Evolutionary conservation across 2,888 invertebrate genomes (phyloP).

Genomic region (Epinotia nisella): DNA sequence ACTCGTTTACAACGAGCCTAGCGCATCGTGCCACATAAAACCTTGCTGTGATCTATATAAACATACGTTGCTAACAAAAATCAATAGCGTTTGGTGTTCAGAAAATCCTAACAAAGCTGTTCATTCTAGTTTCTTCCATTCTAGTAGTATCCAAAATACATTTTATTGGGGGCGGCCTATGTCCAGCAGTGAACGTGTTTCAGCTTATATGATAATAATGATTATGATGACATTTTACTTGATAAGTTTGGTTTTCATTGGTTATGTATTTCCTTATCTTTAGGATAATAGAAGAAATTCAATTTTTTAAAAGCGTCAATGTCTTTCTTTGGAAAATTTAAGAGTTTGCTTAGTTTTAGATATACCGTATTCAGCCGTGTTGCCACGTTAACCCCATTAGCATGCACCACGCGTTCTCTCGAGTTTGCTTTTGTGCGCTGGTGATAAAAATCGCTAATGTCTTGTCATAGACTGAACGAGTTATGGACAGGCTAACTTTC

Average conservation of each 20-base stretch:
- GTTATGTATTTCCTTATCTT: too few relatives aligned
- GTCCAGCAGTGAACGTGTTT: too few relatives aligned
- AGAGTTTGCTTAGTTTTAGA: not conserved
- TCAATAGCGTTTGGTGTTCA: not conserved
- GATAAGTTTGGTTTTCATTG: too few relatives aligned
- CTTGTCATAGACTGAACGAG: not conserved
- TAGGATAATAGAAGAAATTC: too few relatives aligned
- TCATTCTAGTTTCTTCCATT: not conserved
- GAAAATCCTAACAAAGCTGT: not conserved
- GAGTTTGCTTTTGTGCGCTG: constrained; percentile 11
- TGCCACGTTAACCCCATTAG: constrained; percentile 8
- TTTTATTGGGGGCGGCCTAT: too few relatives aligned
- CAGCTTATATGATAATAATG: too few relatives aligned
- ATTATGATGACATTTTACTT: too few relatives aligned
- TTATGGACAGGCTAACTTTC: not conserved
- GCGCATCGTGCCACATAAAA: constrained; percentile 18
- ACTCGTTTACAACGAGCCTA: constrained; percentile 7
- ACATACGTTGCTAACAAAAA: not conserved
- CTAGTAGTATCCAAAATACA: too few relatives aligned
- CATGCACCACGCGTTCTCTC: constrained; percentile 7
- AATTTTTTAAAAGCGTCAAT: too few relatives aligned
- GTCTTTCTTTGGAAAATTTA: not conserved
- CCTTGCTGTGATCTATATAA: not conserved
- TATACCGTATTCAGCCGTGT: not conserved
- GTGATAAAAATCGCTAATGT: constrained; percentile 21